Percentiles rank a stretch among this genome's conserved stretches.
phyloP scores from a whole-genome alignment of 2,113 vertebrate genomes.

The Hoplias malabaricus region DNA sequence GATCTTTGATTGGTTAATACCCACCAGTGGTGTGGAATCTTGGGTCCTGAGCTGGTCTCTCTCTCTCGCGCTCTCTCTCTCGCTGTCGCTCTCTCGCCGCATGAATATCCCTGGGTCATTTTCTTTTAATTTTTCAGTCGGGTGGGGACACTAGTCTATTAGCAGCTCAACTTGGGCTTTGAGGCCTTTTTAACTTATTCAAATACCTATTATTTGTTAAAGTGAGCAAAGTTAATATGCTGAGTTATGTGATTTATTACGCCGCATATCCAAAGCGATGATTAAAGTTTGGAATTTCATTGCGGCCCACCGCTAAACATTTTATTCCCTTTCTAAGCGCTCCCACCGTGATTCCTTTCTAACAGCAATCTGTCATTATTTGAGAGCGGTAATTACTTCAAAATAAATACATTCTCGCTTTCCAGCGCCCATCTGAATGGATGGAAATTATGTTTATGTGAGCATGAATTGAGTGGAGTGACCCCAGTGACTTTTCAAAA shows the following conservation, averaged over 20 bases:
- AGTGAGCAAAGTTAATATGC: constrained; percentile 38
- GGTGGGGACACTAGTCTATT: constrained; percentile 34
- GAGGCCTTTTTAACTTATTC: constrained; percentile 38
- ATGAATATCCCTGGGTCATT: constrained; percentile 43
- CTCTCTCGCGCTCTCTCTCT: constrained; percentile 3
- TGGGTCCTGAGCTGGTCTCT: constrained; percentile 14
- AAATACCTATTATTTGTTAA: constrained; percentile 51
- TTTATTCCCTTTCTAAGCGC: constrained; percentile 8
- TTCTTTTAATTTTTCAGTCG: constrained; percentile 42
- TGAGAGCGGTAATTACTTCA: constrained; percentile 44
- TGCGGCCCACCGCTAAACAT: constrained; percentile 9
- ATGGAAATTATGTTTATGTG: constrained; percentile 42
- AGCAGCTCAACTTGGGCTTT: constrained; percentile 29
- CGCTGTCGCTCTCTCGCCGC: background rate
- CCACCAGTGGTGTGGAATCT: constrained; percentile 39
- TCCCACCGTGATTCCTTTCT: constrained; percentile 17
- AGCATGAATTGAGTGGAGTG: constrained; percentile 36
- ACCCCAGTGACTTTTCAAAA: constrained; percentile 26
- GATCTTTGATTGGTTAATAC: constrained; percentile 48
- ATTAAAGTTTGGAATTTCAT: constrained; percentile 33
- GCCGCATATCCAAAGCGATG: background rate
- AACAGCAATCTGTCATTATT: constrained; percentile 34
- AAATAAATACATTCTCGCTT: constrained; percentile 37
- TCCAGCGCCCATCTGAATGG: constrained; percentile 11
- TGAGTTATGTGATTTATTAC: constrained; percentile 26